Conservation (phyloP, 1,140 invertebrate species). For the Steinernema feltiae region DNA sequence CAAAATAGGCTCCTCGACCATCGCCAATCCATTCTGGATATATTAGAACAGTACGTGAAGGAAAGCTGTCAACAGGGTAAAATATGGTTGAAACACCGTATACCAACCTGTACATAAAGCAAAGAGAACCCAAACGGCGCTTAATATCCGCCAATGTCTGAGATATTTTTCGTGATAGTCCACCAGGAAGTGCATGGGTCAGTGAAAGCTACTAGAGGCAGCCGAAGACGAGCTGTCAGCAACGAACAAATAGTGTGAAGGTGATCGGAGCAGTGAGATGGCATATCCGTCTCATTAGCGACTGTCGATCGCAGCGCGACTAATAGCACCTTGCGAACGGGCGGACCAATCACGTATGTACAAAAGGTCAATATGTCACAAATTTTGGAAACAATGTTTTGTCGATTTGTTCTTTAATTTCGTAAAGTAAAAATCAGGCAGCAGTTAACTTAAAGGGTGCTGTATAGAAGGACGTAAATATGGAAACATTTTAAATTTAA, state of each 20-base stretch:
- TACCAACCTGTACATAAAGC: conserved; percentile 30
- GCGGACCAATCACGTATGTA: background rate
- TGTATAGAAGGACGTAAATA: too few relatives aligned
- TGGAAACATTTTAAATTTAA: too few relatives aligned
- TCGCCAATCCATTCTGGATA: conserved; percentile 36
- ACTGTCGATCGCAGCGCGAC: background rate
- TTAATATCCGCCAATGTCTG: conserved; percentile 26
- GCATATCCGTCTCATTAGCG: background rate
- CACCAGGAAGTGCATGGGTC: conserved; percentile 22
- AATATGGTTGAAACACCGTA: conserved; percentile 7
- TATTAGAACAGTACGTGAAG: conserved; percentile 28
- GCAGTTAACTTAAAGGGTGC: too few relatives aligned
- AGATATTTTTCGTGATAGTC: conserved; percentile 32
- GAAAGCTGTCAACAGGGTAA: conserved; percentile 20
- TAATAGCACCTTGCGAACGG: background rate
- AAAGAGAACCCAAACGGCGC: conserved; percentile 34
- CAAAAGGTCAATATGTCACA: background rate
- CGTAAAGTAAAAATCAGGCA: too few relatives aligned
- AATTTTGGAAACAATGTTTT: background rate
- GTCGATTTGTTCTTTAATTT: too few relatives aligned
- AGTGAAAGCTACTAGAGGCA: background rate
- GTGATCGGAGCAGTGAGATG: background rate
- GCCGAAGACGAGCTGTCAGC: too few relatives aligned
- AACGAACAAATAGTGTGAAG: background rate
- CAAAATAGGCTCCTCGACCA: conserved; percentile 32